These are phyloP conservation scores for Andrena hattorfiana DNA, from an alignment of 2,888 invertebrate genomes.

Conservation along the genomic window DNA sequence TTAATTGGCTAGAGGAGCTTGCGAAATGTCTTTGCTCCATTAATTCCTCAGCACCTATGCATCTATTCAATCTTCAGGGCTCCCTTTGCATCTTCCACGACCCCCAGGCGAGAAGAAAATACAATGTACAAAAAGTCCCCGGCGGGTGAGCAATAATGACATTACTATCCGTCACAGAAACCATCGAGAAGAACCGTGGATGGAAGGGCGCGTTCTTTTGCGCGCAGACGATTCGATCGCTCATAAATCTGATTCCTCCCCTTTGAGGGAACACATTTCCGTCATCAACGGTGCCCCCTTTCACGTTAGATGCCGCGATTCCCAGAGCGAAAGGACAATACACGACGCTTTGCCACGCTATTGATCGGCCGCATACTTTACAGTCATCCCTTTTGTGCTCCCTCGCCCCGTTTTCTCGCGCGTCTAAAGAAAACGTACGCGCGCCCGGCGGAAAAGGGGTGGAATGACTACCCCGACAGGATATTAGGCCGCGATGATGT, in stretches of 20 bases:
- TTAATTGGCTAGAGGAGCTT: too few relatives aligned
- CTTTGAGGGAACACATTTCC: slow-evolving; percentile 54
- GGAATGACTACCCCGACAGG: slow-evolving; percentile 40
- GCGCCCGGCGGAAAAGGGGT: background rate
- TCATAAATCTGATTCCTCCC: slow-evolving; percentile 41
- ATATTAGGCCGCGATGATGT: slow-evolving; percentile 50
- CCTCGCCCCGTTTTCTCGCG: slow-evolving; percentile 42
- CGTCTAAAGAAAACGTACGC: slow-evolving; percentile 27
- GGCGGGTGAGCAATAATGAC: background rate
- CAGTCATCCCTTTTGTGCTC: slow-evolving; percentile 44
- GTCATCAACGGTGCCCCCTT: slow-evolving; percentile 43
- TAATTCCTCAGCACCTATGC: too few relatives aligned
- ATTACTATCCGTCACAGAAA: slow-evolving; percentile 12
- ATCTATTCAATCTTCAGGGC: too few relatives aligned
- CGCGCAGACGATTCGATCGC: slow-evolving; percentile 31
- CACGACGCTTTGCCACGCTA: slow-evolving; percentile 46
- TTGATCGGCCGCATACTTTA: slow-evolving; percentile 54
- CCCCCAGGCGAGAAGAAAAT: background rate
- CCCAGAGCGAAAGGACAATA: slow-evolving; percentile 48
- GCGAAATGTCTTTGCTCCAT: too few relatives aligned
- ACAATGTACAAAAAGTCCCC: background rate
- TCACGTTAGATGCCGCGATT: slow-evolving; percentile 45
- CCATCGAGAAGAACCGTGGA: slow-evolving; percentile 7
- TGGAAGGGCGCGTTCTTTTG: background rate
- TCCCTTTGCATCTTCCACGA: background rate